Percentiles rank a stretch among this genome's conserved stretches.
These are phyloP conservation scores for Heterotilapia buettikoferi DNA, from an alignment of 2,113 vertebrate species.

Conservation along the genomic window DNA sequence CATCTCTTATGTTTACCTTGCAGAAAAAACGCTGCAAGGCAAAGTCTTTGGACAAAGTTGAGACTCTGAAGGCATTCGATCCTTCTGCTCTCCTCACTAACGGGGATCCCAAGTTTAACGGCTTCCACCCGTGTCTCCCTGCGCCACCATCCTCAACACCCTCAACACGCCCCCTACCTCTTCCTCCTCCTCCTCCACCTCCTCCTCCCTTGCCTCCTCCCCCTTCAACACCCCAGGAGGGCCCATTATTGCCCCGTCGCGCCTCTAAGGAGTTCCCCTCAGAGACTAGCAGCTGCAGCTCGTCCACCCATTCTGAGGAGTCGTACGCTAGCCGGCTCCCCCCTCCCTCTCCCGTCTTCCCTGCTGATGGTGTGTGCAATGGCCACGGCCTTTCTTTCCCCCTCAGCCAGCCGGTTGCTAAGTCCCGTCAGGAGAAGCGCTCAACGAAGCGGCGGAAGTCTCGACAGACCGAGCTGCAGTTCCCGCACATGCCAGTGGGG, in stretches of 20 bases:
- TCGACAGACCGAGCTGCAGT: conserved; percentile 81
- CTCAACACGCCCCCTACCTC: neutral
- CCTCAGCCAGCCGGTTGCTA: conserved; percentile 60
- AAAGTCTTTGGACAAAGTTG: conserved; percentile 84
- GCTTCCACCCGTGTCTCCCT: conserved; percentile 77
- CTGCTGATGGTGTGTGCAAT: conserved; percentile 79
- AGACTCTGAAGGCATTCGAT: conserved; percentile 76
- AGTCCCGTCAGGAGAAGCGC: conserved; percentile 88
- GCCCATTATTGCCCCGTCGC: conserved; percentile 69
- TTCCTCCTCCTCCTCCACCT: conserved; percentile 64
- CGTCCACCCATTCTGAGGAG: conserved; percentile 87
- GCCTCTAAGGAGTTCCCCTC: conserved; percentile 79
- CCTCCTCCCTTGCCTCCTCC: conserved; percentile 74
- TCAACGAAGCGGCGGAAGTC: conserved; percentile 85
- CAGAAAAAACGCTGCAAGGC: conserved; percentile 94
- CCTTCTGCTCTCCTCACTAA: conserved; percentile 71
- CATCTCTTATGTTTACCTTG: neutral
- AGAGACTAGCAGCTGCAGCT: conserved; percentile 86
- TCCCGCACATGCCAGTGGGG: conserved; percentile 26
- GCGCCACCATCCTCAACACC: conserved; percentile 72
- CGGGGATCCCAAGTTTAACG: conserved; percentile 77
- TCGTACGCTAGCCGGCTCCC: conserved; percentile 84
- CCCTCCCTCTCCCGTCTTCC: conserved; percentile 73
- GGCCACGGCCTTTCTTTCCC: conserved; percentile 68
- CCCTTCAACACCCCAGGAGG: conserved; percentile 63